These are phyloP conservation scores for Nymphalis io DNA, from an alignment of 1,140 invertebrate species.

Conservation along the genomic window DNA sequence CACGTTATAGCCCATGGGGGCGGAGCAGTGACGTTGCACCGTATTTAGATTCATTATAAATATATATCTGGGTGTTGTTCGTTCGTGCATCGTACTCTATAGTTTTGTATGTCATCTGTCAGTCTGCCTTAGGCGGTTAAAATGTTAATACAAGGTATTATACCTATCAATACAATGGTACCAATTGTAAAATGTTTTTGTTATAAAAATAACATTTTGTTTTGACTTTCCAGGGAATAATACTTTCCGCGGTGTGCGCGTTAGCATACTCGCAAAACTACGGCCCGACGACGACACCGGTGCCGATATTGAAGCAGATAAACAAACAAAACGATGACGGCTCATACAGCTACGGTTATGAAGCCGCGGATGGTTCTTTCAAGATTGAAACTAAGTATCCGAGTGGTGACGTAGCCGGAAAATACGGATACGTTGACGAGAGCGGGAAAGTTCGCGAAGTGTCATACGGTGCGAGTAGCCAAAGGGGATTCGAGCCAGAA, in stretches of 20 bases:
- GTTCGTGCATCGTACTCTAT: too few relatives aligned
- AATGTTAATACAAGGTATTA: too few relatives aligned
- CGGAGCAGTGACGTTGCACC: too few relatives aligned
- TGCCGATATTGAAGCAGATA: slow-evolving; percentile 87
- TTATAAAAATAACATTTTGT: not conserved
- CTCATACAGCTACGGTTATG: slow-evolving; percentile 93
- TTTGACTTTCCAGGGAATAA: slow-evolving; percentile 49
- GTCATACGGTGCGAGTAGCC: slow-evolving; percentile 89
- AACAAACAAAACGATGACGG: slow-evolving; percentile 91
- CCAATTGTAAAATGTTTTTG: too few relatives aligned
- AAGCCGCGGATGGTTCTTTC: slow-evolving; percentile 94
- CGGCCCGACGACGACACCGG: slow-evolving; percentile 81
- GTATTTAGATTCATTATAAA: too few relatives aligned
- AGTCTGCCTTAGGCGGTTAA: too few relatives aligned
- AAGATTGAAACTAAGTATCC: slow-evolving; percentile 95
- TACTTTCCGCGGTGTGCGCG: slow-evolving; percentile 56
- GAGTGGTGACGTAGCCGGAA: slow-evolving; percentile 90
- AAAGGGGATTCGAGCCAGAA: slow-evolving; percentile 87
- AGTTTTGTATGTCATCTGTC: too few relatives aligned
- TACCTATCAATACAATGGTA: too few relatives aligned
- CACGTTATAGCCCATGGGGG: too few relatives aligned
- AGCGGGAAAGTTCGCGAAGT: slow-evolving; percentile 85
- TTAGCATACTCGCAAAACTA: slow-evolving; percentile 48
- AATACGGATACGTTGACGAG: slow-evolving; percentile 91
- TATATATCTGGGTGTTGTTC: too few relatives aligned